Evolutionary conservation across 2,113 vertebrate species (phyloP), one percentile per base, ranked within the genome.

Genomic region (Pseudorhombus dupliciocellatus): DNA sequence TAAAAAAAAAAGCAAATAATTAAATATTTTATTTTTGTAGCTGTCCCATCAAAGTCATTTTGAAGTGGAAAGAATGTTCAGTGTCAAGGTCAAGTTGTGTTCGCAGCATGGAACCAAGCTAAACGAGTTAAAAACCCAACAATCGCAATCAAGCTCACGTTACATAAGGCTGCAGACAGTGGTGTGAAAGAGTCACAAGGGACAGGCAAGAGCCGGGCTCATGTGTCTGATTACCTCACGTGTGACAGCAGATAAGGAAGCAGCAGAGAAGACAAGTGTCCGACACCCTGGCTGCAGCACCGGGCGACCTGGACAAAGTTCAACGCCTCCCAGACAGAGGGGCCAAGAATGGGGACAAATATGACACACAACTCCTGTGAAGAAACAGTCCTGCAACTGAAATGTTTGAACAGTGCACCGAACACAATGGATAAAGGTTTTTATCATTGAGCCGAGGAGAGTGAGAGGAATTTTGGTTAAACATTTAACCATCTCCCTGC

Each of bases 231-330:
- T n/a, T n/a, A 15, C 18, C 58, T 26, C 15, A 22, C 0, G 50
- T 46, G 42, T 2, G 54, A 62, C 9, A 55, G 59, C 5, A 69
- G 70, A 75, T 66, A 75, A 51, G 48, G 11, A n/a, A 10, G 21
- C 15, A 2, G 40, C 28, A 18, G 5, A 21, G 34, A 52, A 53
- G 25, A 21, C 22, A 11, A 61, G 31, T 20, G 20, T 37, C 26
- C 11, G 14, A 1, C 5, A 4, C 12, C 2, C n/a, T n/a, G n/a
- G 15, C 57, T 26, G 60, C 4, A 50, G 52, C n/a, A 20, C 1
- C 4, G 46, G 44, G 37, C 50, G 54, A 40, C 5, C 18, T 5
- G 58, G 51, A 40, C 22, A 57, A 61, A 71, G 72, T 44, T 50
- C 46, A n/a, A n/a, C 6, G 7, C 46, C 20, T n/a, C 18, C 0